phyloP scores from a whole-genome alignment of 2,113 vertebrate species.

The Neotoma lepida region DNA sequence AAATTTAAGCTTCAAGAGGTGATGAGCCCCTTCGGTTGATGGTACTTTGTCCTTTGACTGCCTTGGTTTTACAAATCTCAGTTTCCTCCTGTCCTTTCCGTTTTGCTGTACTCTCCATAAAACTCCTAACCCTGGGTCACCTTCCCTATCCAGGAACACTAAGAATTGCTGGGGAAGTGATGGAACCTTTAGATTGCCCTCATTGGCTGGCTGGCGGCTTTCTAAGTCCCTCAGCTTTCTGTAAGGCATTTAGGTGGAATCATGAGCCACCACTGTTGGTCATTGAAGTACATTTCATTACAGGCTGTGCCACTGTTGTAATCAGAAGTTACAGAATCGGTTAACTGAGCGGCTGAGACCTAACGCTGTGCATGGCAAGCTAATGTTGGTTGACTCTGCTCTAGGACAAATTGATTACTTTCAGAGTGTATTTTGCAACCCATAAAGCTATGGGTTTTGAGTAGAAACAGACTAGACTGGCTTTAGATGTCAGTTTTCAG shows the following conservation, averaged over 20 bases:
- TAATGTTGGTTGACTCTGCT: background rate
- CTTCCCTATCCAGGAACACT: background rate
- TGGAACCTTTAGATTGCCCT: no score
- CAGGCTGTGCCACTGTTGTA: background rate
- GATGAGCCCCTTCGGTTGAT: background rate
- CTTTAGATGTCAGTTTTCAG: background rate
- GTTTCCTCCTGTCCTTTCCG: background rate
- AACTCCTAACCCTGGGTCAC: background rate
- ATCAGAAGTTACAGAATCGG: background rate
- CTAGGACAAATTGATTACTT: slow-evolving; percentile 25
- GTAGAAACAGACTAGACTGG: background rate
- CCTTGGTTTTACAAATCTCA: background rate
- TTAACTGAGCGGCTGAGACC: background rate
- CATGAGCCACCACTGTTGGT: background rate
- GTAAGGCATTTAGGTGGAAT: background rate
- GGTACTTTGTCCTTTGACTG: background rate
- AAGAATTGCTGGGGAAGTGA: background rate
- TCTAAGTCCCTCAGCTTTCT: background rate
- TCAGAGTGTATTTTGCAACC: background rate
- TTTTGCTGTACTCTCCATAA: background rate
- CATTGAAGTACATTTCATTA: background rate
- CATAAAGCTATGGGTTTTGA: slow-evolving; percentile 30
- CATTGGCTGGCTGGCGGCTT: background rate
- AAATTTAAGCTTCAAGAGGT: background rate
- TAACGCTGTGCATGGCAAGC: background rate